Base-by-base conservation (phyloP, 2,113 vertebrate species). In the Oenanthe oenanthe region DNA sequence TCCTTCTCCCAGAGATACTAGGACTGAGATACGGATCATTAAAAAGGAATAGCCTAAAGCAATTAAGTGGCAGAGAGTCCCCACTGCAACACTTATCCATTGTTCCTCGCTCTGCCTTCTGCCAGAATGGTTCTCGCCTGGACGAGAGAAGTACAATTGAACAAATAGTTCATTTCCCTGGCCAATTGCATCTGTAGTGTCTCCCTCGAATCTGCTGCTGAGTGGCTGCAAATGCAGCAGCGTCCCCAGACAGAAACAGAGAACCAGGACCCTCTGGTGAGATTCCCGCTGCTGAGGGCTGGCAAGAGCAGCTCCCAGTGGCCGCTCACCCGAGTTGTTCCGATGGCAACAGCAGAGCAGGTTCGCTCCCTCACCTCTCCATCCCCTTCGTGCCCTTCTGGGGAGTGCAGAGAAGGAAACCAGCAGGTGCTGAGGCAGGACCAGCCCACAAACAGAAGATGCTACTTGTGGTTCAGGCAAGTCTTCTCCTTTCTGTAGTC, bases 81-180 rank as follows among this genome's bases (percentile, higher is more conserved):
- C 47, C 21, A 12, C 75, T 85, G 95, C 91, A 95, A 94, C 57
- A 56, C 67, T 93, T 92, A 78, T 12, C 86, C 25, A 61, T 85
- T 92, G 92, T 89, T 93, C 78, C 67, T 79, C 2, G 2, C 65
- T 79, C 63, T 91, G 81, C 85, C 62, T 91, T 81, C 88, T 88
- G 78, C 81, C 67, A 88, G 71, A 88, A 66, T 2, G 28, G 42
- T 79, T 90, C 56, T 95, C 5, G 1, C 70, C 82, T 88, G 92
- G 88, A 80, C 45, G 29, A 74, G 71, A 68, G 72, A 73, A 94
- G 78, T 92, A 19, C 57, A 95, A 93, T 58, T 71, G 78, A 93
- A 73, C 67, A 94, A 96, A 91, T 62, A 97, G 78, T 95, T 94
- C 68, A 61, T 94, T 95, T 95, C 60, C 78, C 60, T 45, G 75